phyloP scores from a whole-genome alignment of 2,113 vertebrate species.

The Crotalus helleri region DNA sequence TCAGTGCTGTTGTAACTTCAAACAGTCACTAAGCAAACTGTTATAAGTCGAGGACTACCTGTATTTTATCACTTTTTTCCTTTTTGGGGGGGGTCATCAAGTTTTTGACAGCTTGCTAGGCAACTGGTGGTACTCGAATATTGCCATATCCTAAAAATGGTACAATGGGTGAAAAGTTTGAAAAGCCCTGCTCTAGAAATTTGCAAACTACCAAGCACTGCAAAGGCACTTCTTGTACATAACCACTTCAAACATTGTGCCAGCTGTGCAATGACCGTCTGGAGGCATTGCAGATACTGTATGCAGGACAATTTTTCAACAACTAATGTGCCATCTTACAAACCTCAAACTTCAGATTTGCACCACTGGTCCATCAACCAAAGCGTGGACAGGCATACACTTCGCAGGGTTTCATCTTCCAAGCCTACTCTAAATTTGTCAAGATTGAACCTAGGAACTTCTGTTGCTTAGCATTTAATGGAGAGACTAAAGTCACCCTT shows the following conservation, averaged over 20 bases:
- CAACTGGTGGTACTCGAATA: too few relatives aligned
- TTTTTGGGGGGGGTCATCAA: too few relatives aligned
- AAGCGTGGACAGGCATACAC: background rate
- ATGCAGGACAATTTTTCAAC: conserved; percentile 1
- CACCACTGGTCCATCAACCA: background rate
- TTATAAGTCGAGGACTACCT: too few relatives aligned
- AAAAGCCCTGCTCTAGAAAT: too few relatives aligned
- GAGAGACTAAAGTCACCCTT: background rate
- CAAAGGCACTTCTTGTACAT: background rate
- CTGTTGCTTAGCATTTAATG: background rate
- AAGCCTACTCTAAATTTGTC: background rate
- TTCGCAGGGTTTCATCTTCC: background rate
- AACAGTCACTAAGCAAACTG: too few relatives aligned
- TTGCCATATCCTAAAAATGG: too few relatives aligned
- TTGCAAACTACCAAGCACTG: background rate
- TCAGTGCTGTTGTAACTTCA: too few relatives aligned
- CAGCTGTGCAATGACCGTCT: background rate
- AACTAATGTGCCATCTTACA: background rate
- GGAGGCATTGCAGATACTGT: background rate
- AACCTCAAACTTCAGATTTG: background rate
- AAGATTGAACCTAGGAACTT: background rate
- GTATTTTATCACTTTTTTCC: too few relatives aligned
- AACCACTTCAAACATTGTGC: background rate
- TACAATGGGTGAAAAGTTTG: too few relatives aligned
- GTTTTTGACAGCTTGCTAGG: too few relatives aligned